Evolutionary conservation across 2,113 vertebrate species (phyloP).

Genomic region (Ameiurus melas): DNA sequence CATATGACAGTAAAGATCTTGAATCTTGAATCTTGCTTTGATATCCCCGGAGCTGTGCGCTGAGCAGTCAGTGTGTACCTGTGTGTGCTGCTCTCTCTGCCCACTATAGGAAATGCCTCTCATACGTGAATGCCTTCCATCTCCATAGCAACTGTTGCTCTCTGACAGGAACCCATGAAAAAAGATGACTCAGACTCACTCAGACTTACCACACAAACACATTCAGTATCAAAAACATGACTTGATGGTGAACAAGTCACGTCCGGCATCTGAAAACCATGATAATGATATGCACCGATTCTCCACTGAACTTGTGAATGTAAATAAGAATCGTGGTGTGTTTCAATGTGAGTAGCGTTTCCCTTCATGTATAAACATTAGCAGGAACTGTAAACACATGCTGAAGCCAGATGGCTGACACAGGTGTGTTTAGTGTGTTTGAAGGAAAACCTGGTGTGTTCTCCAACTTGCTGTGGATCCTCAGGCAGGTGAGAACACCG

Average conservation of each 20-base stretch:
- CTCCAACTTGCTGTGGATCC: background rate
- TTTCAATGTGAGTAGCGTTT: conserved; percentile 22
- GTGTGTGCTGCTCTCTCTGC: conserved; percentile 32
- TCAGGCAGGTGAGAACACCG: background rate
- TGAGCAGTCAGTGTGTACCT: conserved; percentile 11
- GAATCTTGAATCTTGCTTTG: background rate
- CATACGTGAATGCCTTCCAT: conserved; percentile 68
- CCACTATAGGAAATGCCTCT: conserved; percentile 61
- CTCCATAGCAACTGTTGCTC: conserved; percentile 77
- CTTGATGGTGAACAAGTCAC: background rate
- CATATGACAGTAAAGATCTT: no score
- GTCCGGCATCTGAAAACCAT: background rate
- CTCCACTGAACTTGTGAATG: background rate
- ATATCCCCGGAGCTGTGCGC: background rate
- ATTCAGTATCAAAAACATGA: conserved; percentile 1
- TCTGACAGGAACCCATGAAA: conserved; percentile 60
- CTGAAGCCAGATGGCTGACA: conserved; percentile 64
- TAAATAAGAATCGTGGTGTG: conserved; percentile 5
- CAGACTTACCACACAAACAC: conserved; percentile 1
- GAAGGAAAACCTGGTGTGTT: background rate
- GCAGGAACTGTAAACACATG: conserved; percentile 45
- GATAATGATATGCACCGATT: background rate
- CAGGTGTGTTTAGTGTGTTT: conserved; percentile 56
- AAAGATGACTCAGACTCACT: conserved; percentile 49
- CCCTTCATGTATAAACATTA: conserved; percentile 49